phyloP scores from a whole-genome alignment of 1,140 invertebrate genomes.

The Batillaria attramentaria region DNA sequence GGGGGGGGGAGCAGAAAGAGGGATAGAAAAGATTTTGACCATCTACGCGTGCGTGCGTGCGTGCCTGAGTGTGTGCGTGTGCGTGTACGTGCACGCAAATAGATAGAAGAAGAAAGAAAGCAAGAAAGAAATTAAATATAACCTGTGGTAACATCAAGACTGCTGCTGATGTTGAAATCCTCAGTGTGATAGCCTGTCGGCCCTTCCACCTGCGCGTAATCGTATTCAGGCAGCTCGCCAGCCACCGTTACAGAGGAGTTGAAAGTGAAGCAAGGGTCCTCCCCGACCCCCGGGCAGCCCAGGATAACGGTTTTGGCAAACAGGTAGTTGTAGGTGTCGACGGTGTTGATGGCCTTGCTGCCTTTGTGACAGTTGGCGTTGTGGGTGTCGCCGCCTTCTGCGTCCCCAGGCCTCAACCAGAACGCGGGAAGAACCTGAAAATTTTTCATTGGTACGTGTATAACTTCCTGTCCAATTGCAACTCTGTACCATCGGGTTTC shows the following conservation, averaged over 20 bases:
- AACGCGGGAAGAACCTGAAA: background rate
- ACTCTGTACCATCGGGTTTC: no score
- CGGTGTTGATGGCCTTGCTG: background rate
- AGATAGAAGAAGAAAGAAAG: no score
- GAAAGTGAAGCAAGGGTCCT: constrained; percentile 4
- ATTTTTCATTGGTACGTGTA: no score
- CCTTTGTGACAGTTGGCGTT: background rate
- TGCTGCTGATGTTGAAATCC: background rate
- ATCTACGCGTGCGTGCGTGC: no score
- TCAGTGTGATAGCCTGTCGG: background rate
- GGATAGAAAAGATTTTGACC: no score
- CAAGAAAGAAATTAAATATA: no score
- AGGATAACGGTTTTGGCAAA: background rate
- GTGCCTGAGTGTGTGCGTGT: background rate
- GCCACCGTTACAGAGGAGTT: background rate
- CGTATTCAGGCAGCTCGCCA: background rate
- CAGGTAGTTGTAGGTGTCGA: background rate
- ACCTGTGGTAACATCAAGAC: background rate
- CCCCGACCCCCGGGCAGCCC: background rate
- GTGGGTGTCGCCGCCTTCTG: background rate
- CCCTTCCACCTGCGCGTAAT: background rate
- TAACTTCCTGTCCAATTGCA: no score
- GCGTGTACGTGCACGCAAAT: background rate
- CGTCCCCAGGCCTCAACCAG: background rate
- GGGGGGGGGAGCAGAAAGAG: no score